Evolutionary conservation across 2,113 vertebrate species (phyloP), one percentile per base, ranked within the genome.

Genomic region (Cebidichthys violaceus): DNA sequence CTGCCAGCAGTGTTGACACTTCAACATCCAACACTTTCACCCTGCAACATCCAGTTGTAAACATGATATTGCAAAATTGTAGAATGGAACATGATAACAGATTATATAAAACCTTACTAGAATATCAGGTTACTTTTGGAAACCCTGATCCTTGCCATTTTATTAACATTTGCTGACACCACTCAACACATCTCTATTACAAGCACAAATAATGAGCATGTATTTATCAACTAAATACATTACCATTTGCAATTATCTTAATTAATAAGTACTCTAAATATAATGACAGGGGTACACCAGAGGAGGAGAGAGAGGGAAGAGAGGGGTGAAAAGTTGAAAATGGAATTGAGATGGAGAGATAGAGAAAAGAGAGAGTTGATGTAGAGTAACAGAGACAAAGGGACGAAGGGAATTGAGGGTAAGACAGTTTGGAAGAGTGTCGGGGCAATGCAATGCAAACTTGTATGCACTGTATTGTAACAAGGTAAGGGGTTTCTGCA

Each of bases 191-290:
- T 67, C 59, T 85, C 54, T 4, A 41, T 74, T 61, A 41, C 27
- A 77, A 85, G 81, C 81, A 68, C 35, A 68, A 52, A 76, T 81
- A 81, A 83, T 69, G 60, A 87, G 76, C 60, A 29, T 67, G 64
- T 83, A 66, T 87, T 81, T 77, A 70, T 85, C 64, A 31, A 70
- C 75, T 81, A 67, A 68, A 72, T 43, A 47, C 35, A 84, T 64
- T 60, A 59, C 11, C 61, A 39, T 47, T 13, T 66, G 54, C 62
- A 43, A 91, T 89, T 83, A 90, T 75, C 65, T 65, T 88, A 91
- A 89, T 89, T 69, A 88, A 82, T 47, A 78, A 75, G 59, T 77
- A 60, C 65, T 85, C 78, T 78, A 37, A 29, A 27, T 72, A 43
- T 62, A 83, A 80, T 75, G 79, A 77, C 79, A 75, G 72, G 70